Evolutionary conservation across 2,797 vertebrate species (phyloP), one percentile per base, ranked within the genome.

Genomic region (Chelon auratus): DNA sequence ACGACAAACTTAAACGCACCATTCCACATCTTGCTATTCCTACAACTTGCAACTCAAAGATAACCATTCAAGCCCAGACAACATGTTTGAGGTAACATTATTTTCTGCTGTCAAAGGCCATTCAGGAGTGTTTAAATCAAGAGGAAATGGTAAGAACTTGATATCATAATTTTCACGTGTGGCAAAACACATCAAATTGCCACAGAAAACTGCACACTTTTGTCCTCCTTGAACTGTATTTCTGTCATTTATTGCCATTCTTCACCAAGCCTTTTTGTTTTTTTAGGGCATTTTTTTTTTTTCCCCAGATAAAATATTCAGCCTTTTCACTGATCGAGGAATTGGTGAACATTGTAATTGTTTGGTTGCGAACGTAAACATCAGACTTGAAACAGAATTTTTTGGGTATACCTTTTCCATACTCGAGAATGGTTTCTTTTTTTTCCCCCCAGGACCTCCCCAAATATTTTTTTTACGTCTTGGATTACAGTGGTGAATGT

Each of bases 161-260:
- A 68, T 75, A 73, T 82, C 67, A 57, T 45, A 59, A 82, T 84
- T 67, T 50, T 33, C 58, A 68, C 76, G 86, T 90, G 90, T 93
- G 86, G 74, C 48, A 37, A 76, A 68, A 87, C 60, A 70, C 69
- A 70, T 54, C 24, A 33, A 33, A 33, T 7, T 33, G 60, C 77
- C 77, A 68, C 77, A 1, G 71, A 84, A 88, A 73, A 52, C 39
- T 40, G 57, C 79, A 54, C 55, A 36, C 63, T 56, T n/a, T 42
- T 65, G 48, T 90, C 80, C 12, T 69, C 48, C 30, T 45, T 50
- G 47, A 81, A 78, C 24, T 54, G 51, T 82, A 73, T 51, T 9
- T 83, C 87, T 92, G 86, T 87, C 80, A 71, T 89, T 97, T 97
- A 97, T 97, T 97, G 96, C 96, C 95, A 83, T 95, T 94, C 92